Conservation (phyloP, 2,888 invertebrate genomes). For the Leptogaster cylindrica region DNA sequence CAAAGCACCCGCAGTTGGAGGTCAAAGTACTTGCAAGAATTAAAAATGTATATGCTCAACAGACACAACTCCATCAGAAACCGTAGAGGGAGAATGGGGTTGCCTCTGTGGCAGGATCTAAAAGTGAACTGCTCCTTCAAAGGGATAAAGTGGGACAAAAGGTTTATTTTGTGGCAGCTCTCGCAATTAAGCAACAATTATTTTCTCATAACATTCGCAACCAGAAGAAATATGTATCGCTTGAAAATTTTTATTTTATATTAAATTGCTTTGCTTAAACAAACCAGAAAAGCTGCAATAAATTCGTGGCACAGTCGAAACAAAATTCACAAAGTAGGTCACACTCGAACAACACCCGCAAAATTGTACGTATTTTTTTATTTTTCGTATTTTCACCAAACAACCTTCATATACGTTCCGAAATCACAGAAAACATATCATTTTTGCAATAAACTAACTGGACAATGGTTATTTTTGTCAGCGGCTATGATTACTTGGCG, state of each 20-base stretch:
- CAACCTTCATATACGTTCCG: not conserved
- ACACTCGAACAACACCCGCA: constrained; percentile 20
- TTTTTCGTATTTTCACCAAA: not conserved
- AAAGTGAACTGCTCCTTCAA: too few species aligned
- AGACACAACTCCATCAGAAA: too few species aligned
- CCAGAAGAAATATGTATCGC: too few species aligned
- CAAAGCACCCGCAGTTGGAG: constrained; percentile 7
- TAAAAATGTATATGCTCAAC: not conserved
- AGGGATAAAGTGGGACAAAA: too few species aligned
- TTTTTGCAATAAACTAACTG: not conserved
- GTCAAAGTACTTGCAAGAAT: constrained; percentile 21
- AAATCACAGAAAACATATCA: constrained; percentile 4
- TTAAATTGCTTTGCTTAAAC: too few species aligned
- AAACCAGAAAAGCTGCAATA: constrained; percentile 22
- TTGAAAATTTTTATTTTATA: too few species aligned
- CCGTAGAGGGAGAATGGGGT: too few species aligned
- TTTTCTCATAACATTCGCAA: too few species aligned
- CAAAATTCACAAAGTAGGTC: constrained; percentile 16
- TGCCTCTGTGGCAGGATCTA: too few species aligned
- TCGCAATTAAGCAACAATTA: too few species aligned
- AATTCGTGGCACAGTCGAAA: not conserved
- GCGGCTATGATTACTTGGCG: constrained; percentile 3
- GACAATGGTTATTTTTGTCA: not conserved
- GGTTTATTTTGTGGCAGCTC: too few species aligned
- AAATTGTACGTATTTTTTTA: not conserved